Conservation (phyloP, 2,797 vertebrate genomes). For the Gephyroberyx darwinii region DNA sequence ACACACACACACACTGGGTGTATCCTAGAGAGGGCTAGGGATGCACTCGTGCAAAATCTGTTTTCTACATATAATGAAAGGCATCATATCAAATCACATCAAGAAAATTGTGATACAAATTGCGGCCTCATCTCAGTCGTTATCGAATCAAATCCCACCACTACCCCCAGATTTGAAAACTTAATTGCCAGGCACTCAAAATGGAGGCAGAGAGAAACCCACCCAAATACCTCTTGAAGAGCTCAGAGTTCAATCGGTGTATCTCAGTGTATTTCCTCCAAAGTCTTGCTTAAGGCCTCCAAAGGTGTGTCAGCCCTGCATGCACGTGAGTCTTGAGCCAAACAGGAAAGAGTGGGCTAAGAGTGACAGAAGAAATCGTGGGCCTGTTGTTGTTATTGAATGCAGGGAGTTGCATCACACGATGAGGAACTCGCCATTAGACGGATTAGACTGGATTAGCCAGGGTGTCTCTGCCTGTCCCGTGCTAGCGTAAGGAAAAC, state of each 20-base stretch:
- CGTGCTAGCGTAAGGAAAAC: slow-evolving; percentile 40
- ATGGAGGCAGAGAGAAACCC: background rate
- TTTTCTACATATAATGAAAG: no score
- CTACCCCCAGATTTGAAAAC: background rate
- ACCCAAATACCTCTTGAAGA: slow-evolving; percentile 2
- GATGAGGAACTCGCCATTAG: slow-evolving; percentile 52
- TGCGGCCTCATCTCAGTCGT: no score
- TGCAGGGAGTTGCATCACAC: slow-evolving; percentile 55
- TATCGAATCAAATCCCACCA: background rate
- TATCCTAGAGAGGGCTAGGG: no score
- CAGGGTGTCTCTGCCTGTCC: slow-evolving; percentile 38
- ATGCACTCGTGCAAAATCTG: no score
- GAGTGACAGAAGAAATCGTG: slow-evolving; percentile 21
- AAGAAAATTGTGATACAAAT: no score
- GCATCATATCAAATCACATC: no score
- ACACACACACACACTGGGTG: no score
- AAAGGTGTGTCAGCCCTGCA: slow-evolving; percentile 10
- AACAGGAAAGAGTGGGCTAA: slow-evolving; percentile 59
- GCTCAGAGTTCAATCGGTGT: no score
- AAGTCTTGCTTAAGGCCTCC: slow-evolving; percentile 38
- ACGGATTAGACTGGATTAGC: slow-evolving; percentile 57
- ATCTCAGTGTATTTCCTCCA: slow-evolving; percentile 14
- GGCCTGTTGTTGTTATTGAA: slow-evolving; percentile 61
- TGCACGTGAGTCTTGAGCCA: slow-evolving; percentile 53
- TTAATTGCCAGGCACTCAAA: background rate